Evolutionary conservation across 2,113 vertebrate species (phyloP), one percentile per base, ranked within the genome.

Genomic region (Bungarus multicinctus): DNA sequence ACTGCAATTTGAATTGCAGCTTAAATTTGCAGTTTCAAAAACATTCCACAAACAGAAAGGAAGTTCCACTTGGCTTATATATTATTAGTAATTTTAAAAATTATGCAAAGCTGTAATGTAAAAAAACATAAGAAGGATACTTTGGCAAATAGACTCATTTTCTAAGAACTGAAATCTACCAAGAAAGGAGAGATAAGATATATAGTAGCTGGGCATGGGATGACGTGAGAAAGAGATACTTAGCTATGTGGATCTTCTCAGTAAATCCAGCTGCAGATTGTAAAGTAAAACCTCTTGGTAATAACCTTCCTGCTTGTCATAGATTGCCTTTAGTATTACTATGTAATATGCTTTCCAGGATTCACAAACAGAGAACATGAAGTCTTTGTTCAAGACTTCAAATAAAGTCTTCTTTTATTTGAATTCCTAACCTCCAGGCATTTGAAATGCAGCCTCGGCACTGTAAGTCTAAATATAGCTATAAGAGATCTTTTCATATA

Each of bases 191-290:
- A 88, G 39, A 20, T 4, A 95, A 95, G 43, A 94, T 0, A 25
- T 4, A 94, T 54, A 93, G 0, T 85, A 74, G 52, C 91, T 92
- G 57, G 7, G 30, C 5, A 10, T 88, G n/a, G 45, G 30, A 89
- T 86, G n/a, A 6, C 5, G 1, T 11, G 34, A 43, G 30, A n/a
- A 27, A 89, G 94, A 53, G 20, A 89, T 88, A 81, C 60, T 92
- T 93, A 93, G 57, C 89, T 91, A 90, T 88, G 6, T 87, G 52
- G 52, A 90, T 94, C 91, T 92, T 47, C 64, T 91, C 20, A 47
- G 30, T 91, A 94, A 95, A 96, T 93, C 58, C 9, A 43, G 52
- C 34, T 95, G 90, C 57, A 93, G 93, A 94, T 23, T 60, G 27
- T 85, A 90, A 12, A 95, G 43, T 60, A 92, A 95, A 94, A 52